phyloP scores from a whole-genome alignment of 2,113 vertebrate genomes.

The Falcunculus frontatus region DNA sequence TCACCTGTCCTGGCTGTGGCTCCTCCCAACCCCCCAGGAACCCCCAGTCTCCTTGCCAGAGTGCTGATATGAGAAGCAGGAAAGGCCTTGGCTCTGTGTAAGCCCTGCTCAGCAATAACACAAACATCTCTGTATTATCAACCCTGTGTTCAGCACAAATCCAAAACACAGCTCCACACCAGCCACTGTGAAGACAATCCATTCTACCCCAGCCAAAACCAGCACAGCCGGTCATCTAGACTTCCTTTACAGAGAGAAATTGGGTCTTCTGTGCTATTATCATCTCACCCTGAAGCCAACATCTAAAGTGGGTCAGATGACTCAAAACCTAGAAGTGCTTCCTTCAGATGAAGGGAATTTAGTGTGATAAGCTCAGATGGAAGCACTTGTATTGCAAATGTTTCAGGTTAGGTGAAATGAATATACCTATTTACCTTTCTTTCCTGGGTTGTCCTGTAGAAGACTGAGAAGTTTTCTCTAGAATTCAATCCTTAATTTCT shows the following conservation, averaged over 20 bases:
- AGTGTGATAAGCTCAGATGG: neutral
- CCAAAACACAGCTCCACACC: neutral
- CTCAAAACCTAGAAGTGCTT: neutral
- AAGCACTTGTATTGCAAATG: neutral
- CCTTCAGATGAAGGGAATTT: neutral
- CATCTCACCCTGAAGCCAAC: neutral
- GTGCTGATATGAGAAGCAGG: fast-evolving
- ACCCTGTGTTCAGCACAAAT: neutral
- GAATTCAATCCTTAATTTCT: neutral
- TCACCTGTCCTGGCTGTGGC: neutral
- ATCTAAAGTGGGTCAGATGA: neutral
- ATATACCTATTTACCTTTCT: neutral
- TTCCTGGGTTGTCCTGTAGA: neutral
- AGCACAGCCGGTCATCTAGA: neutral
- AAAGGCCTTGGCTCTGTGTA: neutral
- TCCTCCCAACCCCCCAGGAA: neutral
- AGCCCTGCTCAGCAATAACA: neutral
- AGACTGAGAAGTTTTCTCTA: neutral
- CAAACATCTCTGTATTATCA: neutral
- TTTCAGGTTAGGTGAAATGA: neutral
- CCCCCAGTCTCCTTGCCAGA: too few species aligned
- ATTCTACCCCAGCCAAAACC: neutral
- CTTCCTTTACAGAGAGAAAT: neutral
- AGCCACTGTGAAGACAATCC: neutral
- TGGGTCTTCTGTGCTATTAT: neutral